Evolutionary conservation across 2,888 invertebrate species (phyloP).

Genomic region (Eristalis tenax): DNA sequence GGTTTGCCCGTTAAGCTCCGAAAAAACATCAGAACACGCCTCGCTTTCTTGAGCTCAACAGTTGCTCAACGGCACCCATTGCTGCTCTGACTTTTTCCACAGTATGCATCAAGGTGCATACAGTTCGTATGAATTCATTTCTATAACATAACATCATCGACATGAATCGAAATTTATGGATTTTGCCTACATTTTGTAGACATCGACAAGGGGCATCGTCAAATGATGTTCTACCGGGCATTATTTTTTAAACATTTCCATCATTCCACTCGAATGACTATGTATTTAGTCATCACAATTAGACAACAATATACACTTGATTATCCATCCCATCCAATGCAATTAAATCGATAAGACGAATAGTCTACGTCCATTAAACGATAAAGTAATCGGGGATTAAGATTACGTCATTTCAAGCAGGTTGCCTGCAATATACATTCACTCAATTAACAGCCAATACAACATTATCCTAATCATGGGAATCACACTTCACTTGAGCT

Average conservation of each 20-base stretch:
- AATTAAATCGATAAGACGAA: constrained; percentile 7
- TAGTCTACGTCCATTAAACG: background rate
- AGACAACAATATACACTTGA: background rate
- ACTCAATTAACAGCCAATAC: constrained; percentile 39
- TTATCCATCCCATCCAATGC: background rate
- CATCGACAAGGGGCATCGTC: background rate
- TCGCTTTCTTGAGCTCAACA: no score
- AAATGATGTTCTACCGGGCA: background rate
- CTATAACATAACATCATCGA: no score
- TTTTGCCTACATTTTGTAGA: no score
- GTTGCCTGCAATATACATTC: constrained; percentile 20
- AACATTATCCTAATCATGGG: constrained; percentile 50
- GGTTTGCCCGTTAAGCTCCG: no score
- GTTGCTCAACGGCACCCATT: no score
- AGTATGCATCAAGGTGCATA: no score
- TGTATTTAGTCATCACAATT: background rate
- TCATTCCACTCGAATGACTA: background rate
- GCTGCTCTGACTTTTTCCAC: no score
- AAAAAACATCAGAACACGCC: no score
- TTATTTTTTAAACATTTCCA: background rate
- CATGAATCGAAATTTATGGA: background rate
- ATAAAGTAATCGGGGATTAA: constrained; percentile 10
- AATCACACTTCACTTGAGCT: constrained; percentile 36
- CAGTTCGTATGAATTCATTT: no score
- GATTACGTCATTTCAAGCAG: constrained; percentile 8